Evolutionary conservation across 2,113 vertebrate genomes (phyloP), one percentile per base, ranked within the genome.

Genomic region (Grammomys dolichurus): DNA sequence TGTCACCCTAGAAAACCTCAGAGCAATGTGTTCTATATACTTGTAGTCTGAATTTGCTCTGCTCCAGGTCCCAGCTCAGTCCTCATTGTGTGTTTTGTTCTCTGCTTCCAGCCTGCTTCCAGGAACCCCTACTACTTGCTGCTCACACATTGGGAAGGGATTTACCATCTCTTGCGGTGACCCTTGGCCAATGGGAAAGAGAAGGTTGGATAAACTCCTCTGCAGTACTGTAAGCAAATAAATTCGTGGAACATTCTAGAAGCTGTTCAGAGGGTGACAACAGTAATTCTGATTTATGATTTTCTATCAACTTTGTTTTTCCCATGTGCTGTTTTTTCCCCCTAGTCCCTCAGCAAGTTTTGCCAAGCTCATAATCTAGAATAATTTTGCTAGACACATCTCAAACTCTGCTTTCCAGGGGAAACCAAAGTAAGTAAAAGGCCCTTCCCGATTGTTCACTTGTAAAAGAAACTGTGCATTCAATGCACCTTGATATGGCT

Each of bases 21-120:
- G 76, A 24, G 46, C 76, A 78, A 26, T 40, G 60, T 4, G 0
- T 5, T 10, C 65, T 67, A 13, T 40, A 2, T 6, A 28, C 0
- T 19, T 1, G 3, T 28, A 24, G 28, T 10, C 77, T 14, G 54
- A 20, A 36, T 24, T 19, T 2, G 17, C 9, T 24, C 17, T 31
- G n/a, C 19, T 56, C 28, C 0, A 20, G 0, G 0, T 28, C 63
- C 33, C 3, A 40, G 5, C 6, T 1, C 0, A 10, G 22, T 26
- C 17, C 17, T 3, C 40, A 1, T 0, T 4, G 28, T 26, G 16
- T 65, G 48, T 28, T 31, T 24, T 5, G 54, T 69, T 40, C n/a
- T 86, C 40, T 73, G n/a, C 75, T 67, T n/a, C 22, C 8, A 16
- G 24, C 5, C 43, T 70, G 51, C 54, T 78, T 33, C 2, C 6